Evolutionary conservation across 2,797 vertebrate genomes (phyloP).

Genomic region (Gouania willdenowi): DNA sequence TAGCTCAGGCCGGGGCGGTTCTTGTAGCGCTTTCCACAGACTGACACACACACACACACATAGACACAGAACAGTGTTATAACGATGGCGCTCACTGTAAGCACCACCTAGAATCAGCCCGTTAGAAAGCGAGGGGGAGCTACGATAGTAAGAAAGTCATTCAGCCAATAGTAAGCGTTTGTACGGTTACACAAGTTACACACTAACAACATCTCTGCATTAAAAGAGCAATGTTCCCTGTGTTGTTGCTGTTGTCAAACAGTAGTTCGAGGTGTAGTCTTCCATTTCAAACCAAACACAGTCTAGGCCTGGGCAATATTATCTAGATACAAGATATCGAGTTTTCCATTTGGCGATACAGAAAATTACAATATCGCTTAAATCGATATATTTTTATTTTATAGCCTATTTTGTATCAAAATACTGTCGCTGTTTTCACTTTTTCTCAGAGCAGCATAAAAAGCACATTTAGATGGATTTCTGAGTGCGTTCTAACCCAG

Average conservation of each 20-base stretch:
- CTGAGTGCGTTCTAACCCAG: too few species aligned
- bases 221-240: not conserved
- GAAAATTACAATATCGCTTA: too few species aligned
- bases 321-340: too few species aligned
- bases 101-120: slow-evolving; percentile 25
- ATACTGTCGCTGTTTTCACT: too few species aligned
- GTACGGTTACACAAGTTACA: slow-evolving; percentile 30
- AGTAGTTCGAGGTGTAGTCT: slow-evolving; percentile 20
- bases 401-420: too few species aligned
- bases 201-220: slow-evolving; percentile 4
- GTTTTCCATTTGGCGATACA: too few species aligned
- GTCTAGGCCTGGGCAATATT: too few species aligned
- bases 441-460: too few species aligned
- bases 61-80: slow-evolving; percentile 56
- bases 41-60: slow-evolving; percentile 76
- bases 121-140: slow-evolving; percentile 17
- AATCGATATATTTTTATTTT: too few species aligned
- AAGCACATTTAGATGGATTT: too few species aligned
- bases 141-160: slow-evolving; percentile 15
- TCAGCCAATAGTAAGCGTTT: slow-evolving; percentile 20
- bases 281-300: slow-evolving; percentile 32
- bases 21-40: slow-evolving; percentile 97
- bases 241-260: slow-evolving; percentile 8
- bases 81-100: slow-evolving; percentile 22
- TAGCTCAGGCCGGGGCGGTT: slow-evolving; percentile 94